Evolutionary conservation across 1,140 invertebrate genomes (phyloP).

Genomic region (Panagrolaimus sp.): DNA sequence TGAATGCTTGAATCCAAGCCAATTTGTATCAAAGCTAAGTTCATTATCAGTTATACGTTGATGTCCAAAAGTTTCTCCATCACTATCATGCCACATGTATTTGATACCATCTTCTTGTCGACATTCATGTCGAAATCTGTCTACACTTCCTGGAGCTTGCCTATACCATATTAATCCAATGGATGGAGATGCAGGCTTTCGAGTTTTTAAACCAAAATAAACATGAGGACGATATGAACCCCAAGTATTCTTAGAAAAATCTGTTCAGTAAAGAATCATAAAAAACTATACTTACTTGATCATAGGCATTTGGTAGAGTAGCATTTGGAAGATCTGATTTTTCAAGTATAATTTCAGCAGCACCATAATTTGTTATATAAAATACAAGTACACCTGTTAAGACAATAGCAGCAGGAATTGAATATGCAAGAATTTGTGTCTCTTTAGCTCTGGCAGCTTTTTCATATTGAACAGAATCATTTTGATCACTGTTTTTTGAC

Average conservation of each 20-base stretch:
- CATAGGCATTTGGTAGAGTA: slow-evolving; percentile 16
- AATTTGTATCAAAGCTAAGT: slow-evolving; percentile 74
- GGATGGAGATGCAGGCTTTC: slow-evolving; percentile 77
- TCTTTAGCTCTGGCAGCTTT: not conserved
- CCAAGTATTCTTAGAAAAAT: slow-evolving; percentile 64
- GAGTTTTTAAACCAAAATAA: slow-evolving; percentile 73
- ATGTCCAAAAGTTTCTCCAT: slow-evolving; percentile 81
- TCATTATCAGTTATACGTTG: slow-evolving; percentile 79
- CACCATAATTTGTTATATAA: not conserved
- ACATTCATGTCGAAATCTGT: not conserved
- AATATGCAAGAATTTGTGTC: not conserved
- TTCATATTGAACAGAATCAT: not conserved
- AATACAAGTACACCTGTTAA: not conserved
- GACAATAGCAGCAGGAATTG: not conserved
- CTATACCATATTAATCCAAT: slow-evolving; percentile 92
- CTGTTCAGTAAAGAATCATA: not conserved
- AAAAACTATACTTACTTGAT: slow-evolving; percentile 16
- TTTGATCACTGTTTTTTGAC: not conserved
- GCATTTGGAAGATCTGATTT: slow-evolving; percentile 20
- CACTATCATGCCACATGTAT: slow-evolving; percentile 82
- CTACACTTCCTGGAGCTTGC: slow-evolving; percentile 60
- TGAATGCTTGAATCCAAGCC: slow-evolving; percentile 85
- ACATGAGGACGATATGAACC: slow-evolving; percentile 79
- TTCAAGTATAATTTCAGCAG: not conserved
- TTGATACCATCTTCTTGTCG: slow-evolving; percentile 64